Evolutionary conservation across 1,140 invertebrate species (phyloP).

Genomic region (Branchinecta lindahli): DNA sequence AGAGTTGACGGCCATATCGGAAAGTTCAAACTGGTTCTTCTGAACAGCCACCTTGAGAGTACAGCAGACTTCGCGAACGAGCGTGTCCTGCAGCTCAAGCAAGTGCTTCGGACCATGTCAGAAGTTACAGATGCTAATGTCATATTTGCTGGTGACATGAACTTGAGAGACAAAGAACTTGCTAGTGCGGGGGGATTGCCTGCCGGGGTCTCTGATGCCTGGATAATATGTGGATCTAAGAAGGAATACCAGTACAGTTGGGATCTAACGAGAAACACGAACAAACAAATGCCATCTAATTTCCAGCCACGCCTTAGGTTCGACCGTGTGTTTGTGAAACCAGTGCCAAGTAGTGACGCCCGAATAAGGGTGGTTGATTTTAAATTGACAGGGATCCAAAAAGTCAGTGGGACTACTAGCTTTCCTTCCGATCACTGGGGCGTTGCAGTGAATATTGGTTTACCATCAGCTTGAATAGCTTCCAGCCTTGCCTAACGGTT

Average conservation of each 20-base stretch:
- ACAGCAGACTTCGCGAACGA: conserved; percentile 34
- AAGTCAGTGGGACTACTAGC: conserved; percentile 34
- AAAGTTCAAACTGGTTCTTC: conserved; percentile 32
- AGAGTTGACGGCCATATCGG: conserved; percentile 35
- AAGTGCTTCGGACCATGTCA: conserved; percentile 31
- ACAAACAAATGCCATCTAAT: conserved; percentile 29
- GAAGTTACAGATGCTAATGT: conserved; percentile 31
- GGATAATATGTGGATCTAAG: conserved; percentile 38
- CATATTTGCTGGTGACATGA: conserved; percentile 44
- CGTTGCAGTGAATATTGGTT: conserved; percentile 33
- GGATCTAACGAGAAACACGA: conserved; percentile 40
- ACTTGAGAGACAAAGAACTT: conserved; percentile 42
- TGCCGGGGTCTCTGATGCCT: conserved; percentile 36
- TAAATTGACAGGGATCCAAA: conserved; percentile 41
- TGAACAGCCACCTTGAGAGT: conserved; percentile 45
- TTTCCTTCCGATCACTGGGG: conserved; percentile 49
- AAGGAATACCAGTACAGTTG: conserved; percentile 41
- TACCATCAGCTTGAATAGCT: too few species aligned
- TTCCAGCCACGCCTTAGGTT: conserved; percentile 38
- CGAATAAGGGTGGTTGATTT: conserved; percentile 34
- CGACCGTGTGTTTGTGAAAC: conserved; percentile 39
- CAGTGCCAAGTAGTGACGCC: conserved; percentile 23
- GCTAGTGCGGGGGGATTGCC: conserved; percentile 33
- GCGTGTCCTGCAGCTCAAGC: conserved; percentile 35
- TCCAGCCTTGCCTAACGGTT: too few species aligned